Conservation (phyloP, 2,888 invertebrate species). For the Acanthopleura granulata region DNA sequence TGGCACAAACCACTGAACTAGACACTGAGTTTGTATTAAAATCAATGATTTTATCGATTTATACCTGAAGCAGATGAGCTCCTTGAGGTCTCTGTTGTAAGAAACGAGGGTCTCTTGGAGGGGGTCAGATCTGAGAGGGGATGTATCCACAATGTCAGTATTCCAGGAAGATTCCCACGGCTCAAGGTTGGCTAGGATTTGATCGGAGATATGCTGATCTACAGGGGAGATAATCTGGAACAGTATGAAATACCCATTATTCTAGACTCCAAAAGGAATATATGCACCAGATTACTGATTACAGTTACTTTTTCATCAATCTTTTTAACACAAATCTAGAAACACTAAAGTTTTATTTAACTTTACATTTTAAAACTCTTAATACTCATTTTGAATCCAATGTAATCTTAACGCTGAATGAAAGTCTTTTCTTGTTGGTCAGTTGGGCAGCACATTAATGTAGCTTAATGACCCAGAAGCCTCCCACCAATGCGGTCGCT, state of each 20-base stretch:
- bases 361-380: background rate
- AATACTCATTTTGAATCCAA: background rate
- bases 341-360: background rate
- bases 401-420: too few species aligned
- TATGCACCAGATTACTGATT: too few species aligned
- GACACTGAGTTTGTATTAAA: background rate
- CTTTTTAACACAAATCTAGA: too few species aligned
- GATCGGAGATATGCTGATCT: slow-evolving; percentile 86
- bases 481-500: too few species aligned
- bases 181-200: slow-evolving; percentile 82
- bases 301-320: too few species aligned
- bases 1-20: too few species aligned
- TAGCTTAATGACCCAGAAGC: too few species aligned
- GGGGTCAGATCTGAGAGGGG: slow-evolving; percentile 79
- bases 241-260: background rate
- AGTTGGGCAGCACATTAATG: too few species aligned
- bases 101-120: slow-evolving; percentile 76
- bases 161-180: slow-evolving; percentile 88
- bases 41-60: too few species aligned
- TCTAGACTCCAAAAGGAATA: too few species aligned
- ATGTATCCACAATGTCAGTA: slow-evolving; percentile 67
- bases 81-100: slow-evolving; percentile 46
- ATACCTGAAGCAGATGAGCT: slow-evolving; percentile 51
- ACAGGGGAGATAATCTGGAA: slow-evolving; percentile 88
- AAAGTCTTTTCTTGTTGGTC: too few species aligned